Percentiles rank a stretch among this genome's conserved stretches.
Conservation (phyloP, 2,888 invertebrate genomes). For the Harpalus rufipes region DNA sequence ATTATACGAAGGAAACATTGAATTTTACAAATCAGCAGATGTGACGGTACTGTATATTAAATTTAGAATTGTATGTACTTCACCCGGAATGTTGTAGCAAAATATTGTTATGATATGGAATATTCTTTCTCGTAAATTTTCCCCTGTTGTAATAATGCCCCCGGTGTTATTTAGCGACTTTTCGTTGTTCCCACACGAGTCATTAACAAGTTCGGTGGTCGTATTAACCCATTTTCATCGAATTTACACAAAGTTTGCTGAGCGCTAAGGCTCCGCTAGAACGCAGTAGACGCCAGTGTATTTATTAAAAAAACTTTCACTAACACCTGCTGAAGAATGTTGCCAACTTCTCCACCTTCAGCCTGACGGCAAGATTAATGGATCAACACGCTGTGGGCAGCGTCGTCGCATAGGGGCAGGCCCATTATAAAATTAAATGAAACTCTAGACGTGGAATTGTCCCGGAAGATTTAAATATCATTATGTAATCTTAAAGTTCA, state of each 20-base stretch:
- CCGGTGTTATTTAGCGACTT: slow-evolving; percentile 12
- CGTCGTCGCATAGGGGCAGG: slow-evolving; percentile 1
- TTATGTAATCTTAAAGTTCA: no score
- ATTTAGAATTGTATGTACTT: no score
- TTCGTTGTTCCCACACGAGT: slow-evolving; percentile 39
- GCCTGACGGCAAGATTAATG: slow-evolving; percentile 55
- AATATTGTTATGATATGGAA: no score
- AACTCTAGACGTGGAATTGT: background rate
- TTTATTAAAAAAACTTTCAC: slow-evolving; percentile 66
- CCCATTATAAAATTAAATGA: background rate
- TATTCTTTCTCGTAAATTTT: no score
- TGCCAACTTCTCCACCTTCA: slow-evolving; percentile 37
- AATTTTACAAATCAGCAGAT: no score
- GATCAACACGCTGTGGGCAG: slow-evolving; percentile 9
- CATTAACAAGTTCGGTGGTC: slow-evolving; percentile 49
- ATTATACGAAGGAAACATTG: no score
- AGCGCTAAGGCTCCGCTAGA: background rate
- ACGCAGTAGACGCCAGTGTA: slow-evolving; percentile 47
- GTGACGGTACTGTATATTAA: no score
- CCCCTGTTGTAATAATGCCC: no score
- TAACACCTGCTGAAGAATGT: slow-evolving; percentile 65
- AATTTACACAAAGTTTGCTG: slow-evolving; percentile 48
- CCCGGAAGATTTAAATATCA: no score
- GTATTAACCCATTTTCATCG: slow-evolving; percentile 55
- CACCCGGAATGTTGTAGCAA: no score